These are phyloP conservation scores for Siniperca chuatsi DNA, from an alignment of 2,113 vertebrate genomes.

Conservation along the genomic window DNA sequence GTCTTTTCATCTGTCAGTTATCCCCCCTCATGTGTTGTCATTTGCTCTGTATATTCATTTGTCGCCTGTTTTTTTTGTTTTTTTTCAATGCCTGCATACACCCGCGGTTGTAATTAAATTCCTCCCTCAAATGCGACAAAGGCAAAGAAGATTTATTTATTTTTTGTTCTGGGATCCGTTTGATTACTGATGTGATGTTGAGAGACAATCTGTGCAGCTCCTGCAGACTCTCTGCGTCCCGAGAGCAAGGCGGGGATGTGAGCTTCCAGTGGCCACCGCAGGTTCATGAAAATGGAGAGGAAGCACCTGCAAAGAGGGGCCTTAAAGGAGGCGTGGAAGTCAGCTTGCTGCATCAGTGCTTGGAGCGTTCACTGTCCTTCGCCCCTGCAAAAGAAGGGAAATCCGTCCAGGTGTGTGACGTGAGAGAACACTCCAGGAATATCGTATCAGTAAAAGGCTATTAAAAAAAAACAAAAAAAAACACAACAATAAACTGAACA, in stretches of 20 bases:
- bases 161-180: constrained; percentile 50
- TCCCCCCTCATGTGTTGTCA: constrained; percentile 86
- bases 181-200: constrained; percentile 58
- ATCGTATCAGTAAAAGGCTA: background rate
- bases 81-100: constrained; percentile 71
- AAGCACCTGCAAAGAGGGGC: background rate
- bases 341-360: background rate
- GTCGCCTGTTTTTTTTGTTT: constrained; percentile 78
- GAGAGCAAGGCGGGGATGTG: constrained; percentile 26
- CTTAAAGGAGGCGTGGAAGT: constrained; percentile 23
- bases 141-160: background rate
- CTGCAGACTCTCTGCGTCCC: constrained; percentile 39
- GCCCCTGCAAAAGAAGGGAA: background rate
- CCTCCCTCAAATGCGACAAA: constrained; percentile 75
- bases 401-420: background rate
- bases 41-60: constrained; percentile 83
- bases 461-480: background rate
- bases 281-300: background rate
- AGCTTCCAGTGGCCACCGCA: constrained; percentile 31
- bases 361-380: background rate
- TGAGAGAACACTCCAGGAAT: background rate
- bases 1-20: constrained; percentile 90
- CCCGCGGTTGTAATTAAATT: constrained; percentile 86
- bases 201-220: constrained; percentile 43
- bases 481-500: background rate